Conservation (phyloP, 2,797 vertebrate genomes). For the Amphiprion clarkii region DNA sequence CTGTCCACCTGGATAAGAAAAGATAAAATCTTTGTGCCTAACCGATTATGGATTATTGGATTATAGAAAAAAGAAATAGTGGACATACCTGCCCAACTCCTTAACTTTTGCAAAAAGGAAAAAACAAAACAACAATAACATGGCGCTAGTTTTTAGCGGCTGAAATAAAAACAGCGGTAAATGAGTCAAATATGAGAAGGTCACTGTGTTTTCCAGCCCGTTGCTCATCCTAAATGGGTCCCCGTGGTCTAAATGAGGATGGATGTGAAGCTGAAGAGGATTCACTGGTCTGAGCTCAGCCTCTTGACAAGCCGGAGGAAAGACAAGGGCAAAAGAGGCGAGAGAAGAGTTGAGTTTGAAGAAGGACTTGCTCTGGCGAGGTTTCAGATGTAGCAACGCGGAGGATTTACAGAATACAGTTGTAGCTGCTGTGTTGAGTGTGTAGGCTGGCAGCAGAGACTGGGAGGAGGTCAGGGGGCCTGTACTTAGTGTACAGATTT, state of each 20-base stretch:
- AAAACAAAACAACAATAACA: conserved; percentile 50
- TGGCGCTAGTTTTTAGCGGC: conserved; percentile 30
- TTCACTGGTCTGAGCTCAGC: conserved; percentile 62
- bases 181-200: conserved; percentile 79
- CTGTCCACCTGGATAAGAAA: conserved; percentile 20
- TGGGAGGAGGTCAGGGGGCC: conserved; percentile 46
- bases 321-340: conserved; percentile 67
- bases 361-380: conserved; percentile 27
- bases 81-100: conserved; percentile 26
- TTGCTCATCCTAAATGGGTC: conserved; percentile 78
- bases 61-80: not conserved
- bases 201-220: conserved; percentile 77
- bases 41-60: conserved; percentile 35
- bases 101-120: conserved; percentile 35
- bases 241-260: conserved; percentile 77
- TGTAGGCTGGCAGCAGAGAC: conserved; percentile 35
- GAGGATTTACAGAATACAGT: conserved; percentile 55
- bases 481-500: conserved; percentile 44
- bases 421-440: conserved; percentile 29
- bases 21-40: conserved; percentile 15
- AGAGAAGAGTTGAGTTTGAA: conserved; percentile 26
- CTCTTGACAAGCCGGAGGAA: conserved; percentile 43
- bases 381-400: conserved; percentile 30
- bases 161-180: conserved; percentile 71
- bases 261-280: conserved; percentile 69